Evolutionary conservation across 2,888 invertebrate genomes (phyloP).

Genomic region (Cryptosula pallasiana): DNA sequence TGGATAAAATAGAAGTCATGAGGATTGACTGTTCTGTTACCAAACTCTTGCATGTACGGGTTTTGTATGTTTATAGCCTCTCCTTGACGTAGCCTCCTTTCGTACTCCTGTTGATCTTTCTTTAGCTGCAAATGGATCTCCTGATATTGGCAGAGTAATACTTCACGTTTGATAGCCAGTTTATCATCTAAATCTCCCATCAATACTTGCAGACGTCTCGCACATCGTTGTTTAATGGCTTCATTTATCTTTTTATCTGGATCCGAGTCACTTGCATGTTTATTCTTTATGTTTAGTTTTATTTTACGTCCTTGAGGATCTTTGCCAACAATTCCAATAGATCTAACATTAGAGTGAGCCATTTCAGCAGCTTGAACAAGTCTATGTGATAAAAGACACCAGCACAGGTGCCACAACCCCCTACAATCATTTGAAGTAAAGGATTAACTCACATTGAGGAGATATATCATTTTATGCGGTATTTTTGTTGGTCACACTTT

Average conservation of each 20-base stretch:
- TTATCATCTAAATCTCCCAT: not conserved
- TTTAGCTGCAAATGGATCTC: not conserved
- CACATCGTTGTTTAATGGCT: not conserved
- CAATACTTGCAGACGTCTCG: not conserved
- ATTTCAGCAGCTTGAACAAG: not conserved
- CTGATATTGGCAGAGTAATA: constrained; percentile 7
- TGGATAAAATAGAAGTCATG: not conserved
- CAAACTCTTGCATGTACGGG: not conserved
- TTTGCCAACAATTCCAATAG: not conserved
- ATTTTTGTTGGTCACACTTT: no score
- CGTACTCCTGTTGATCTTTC: not conserved
- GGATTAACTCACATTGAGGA: no score
- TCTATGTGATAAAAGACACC: no score
- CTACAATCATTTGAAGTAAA: no score
- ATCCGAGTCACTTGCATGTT: not conserved
- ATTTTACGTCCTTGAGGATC: not conserved
- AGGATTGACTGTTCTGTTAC: not conserved
- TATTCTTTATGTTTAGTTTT: not conserved
- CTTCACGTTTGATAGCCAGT: not conserved
- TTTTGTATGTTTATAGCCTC: not conserved
- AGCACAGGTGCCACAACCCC: no score
- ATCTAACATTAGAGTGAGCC: not conserved
- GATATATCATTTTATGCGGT: no score
- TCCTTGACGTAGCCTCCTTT: not conserved
- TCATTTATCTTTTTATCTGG: not conserved